phyloP scores from a whole-genome alignment of 2,113 vertebrate species.

The Cygnus buccinator region DNA sequence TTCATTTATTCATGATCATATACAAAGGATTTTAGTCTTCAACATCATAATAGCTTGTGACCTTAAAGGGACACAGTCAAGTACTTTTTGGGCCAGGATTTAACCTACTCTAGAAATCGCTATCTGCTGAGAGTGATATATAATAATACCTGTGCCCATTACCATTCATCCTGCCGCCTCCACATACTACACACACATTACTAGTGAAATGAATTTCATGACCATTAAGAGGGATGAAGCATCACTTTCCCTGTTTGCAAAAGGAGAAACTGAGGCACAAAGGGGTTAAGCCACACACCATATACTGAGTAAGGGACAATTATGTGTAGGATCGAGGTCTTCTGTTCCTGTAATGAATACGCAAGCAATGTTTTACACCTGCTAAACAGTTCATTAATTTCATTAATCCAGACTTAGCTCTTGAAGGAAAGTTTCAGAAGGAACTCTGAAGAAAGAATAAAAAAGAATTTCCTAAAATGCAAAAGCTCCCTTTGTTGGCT shows the following conservation, averaged over 20 bases:
- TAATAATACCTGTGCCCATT: conserved; percentile 31
- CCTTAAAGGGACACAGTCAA: conserved; percentile 66
- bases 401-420: not conserved
- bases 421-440: not conserved
- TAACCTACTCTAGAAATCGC: conserved; percentile 62
- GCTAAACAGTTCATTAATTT: not conserved
- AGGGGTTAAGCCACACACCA: not conserved
- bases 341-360: not conserved
- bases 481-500: not conserved
- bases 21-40: conserved; percentile 64
- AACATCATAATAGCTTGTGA: conserved; percentile 65
- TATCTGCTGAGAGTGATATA: conserved; percentile 27
- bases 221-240: not conserved
- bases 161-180: not conserved
- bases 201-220: not conserved
- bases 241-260: not conserved
- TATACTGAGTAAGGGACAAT: not conserved
- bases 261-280: conserved; percentile 46
- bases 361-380: not conserved
- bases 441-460: not conserved
- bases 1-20: conserved; percentile 71
- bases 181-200: not conserved
- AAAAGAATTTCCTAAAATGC: not conserved
- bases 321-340: not conserved
- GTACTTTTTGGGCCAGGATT: conserved; percentile 50